Evolutionary conservation across 2,888 invertebrate species (phyloP).

Genomic region (Drosophila infuscata): DNA sequence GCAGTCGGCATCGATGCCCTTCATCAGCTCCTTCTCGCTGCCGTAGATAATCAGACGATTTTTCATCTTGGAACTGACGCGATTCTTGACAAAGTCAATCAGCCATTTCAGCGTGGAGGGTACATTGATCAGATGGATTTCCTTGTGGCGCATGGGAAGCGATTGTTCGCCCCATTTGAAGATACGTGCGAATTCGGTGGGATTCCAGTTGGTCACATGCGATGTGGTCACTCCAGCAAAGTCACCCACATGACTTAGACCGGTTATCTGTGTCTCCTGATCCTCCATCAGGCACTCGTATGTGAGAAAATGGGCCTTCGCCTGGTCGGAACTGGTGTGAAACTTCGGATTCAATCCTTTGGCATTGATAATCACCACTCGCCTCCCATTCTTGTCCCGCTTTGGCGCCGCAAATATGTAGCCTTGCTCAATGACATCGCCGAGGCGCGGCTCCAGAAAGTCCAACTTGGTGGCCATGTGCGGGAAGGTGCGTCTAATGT

Average conservation of each 20-base stretch:
- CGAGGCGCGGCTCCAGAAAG: constrained; percentile 87
- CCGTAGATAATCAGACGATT: constrained; percentile 88
- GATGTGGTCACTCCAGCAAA: constrained; percentile 88
- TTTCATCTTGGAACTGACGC: constrained; percentile 90
- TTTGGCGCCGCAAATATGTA: constrained; percentile 91
- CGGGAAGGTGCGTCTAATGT: constrained; percentile 89
- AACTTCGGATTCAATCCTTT: constrained; percentile 89
- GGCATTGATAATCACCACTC: constrained; percentile 88
- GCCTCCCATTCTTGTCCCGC: constrained; percentile 89
- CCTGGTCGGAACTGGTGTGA: constrained; percentile 89
- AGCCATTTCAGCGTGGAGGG: constrained; percentile 91
- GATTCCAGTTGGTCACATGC: constrained; percentile 90
- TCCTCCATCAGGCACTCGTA: constrained; percentile 92
- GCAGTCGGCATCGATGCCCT: constrained; percentile 87
- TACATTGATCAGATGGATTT: constrained; percentile 90
- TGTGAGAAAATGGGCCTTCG: constrained; percentile 89
- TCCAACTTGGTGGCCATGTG: constrained; percentile 89
- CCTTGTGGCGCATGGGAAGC: constrained; percentile 92
- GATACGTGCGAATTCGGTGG: constrained; percentile 89
- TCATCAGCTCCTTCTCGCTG: constrained; percentile 87
- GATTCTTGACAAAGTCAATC: constrained; percentile 89
- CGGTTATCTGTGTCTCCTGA: constrained; percentile 90
- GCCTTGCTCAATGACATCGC: constrained; percentile 89
- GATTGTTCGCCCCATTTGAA: constrained; percentile 93
- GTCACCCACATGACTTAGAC: constrained; percentile 91